Percentiles rank a stretch among this genome's conserved stretches.
Conservation (phyloP, 1,140 invertebrate genomes). For the Sminthurides bifidus region DNA sequence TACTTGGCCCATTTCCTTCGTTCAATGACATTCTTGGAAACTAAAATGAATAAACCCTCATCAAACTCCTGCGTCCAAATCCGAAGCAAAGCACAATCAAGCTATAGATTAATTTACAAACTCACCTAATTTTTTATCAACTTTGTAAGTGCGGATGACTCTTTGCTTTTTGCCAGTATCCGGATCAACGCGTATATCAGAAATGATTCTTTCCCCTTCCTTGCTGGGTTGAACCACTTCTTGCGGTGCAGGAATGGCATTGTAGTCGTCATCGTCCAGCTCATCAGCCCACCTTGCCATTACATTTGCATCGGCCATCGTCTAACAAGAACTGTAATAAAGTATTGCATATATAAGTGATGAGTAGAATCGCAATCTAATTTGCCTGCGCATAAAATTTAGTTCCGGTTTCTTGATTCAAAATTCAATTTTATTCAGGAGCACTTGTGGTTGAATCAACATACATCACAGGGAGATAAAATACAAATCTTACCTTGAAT, state of each 20-base stretch:
- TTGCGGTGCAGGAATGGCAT: conserved; percentile 7
- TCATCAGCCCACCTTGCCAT: conserved; percentile 28
- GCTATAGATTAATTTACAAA: not conserved
- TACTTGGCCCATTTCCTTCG: conserved; percentile 92
- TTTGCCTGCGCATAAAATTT: too few species aligned
- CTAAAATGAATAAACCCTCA: conserved; percentile 34
- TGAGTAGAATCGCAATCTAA: too few species aligned
- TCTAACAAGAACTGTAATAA: too few species aligned
- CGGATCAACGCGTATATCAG: conserved; percentile 23
- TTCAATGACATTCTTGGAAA: conserved; percentile 81
- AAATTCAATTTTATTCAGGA: too few species aligned
- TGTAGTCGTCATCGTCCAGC: conserved; percentile 27
- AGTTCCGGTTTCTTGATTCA: too few species aligned
- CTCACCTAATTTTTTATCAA: conserved; percentile 30
- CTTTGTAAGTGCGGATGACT: conserved; percentile 24
- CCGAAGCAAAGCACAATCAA: not conserved
- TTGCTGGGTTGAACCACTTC: conserved; percentile 13
- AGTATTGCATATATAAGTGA: too few species aligned
- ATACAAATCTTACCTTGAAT: too few species aligned
- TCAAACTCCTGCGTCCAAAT: not conserved
- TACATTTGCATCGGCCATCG: conserved; percentile 10
- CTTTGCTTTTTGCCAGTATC: conserved; percentile 28
- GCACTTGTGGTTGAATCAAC: too few species aligned
- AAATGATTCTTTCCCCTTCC: conserved; percentile 27
- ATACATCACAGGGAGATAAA: too few species aligned